Conservation (phyloP, 1,140 invertebrate genomes). For the Aphelinus atriplicis region DNA sequence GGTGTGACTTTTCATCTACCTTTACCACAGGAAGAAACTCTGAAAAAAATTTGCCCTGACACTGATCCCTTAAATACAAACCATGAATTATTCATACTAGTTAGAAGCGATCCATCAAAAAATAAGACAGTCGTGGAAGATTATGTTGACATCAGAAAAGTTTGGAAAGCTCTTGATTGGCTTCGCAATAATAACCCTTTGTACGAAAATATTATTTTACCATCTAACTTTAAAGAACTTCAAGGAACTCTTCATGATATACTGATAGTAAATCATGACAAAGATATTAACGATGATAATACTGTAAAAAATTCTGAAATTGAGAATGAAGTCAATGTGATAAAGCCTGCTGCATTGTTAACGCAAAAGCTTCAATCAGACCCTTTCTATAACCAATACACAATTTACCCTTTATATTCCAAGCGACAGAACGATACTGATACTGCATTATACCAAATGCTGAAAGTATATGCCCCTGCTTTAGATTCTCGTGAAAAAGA, state of each 20-base stretch:
- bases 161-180: slow-evolving; percentile 3
- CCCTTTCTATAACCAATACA: slow-evolving; percentile 31
- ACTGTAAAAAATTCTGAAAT: neutral
- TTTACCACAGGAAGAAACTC: too few species aligned
- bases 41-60: too few species aligned
- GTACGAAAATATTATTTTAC: slow-evolving; percentile 45
- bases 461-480: slow-evolving; percentile 47
- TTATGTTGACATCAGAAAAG: slow-evolving; percentile 6
- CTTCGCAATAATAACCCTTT: slow-evolving; percentile 16
- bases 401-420: slow-evolving; percentile 17
- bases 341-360: too few species aligned
- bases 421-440: slow-evolving; percentile 19
- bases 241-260: slow-evolving; percentile 19
- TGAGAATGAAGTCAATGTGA: neutral
- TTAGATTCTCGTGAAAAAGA: slow-evolving; percentile 42
- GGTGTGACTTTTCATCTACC: too few species aligned
- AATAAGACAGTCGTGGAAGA: slow-evolving; percentile 9
- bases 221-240: slow-evolving; percentile 27
- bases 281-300: neutral
- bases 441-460: slow-evolving; percentile 54
- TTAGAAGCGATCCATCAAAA: slow-evolving; percentile 32
- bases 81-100: slow-evolving; percentile 47
- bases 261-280: neutral
- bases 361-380: too few species aligned
- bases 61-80: too few species aligned